Base-by-base conservation (phyloP, 2,888 invertebrate genomes). In the Formica aserva region DNA sequence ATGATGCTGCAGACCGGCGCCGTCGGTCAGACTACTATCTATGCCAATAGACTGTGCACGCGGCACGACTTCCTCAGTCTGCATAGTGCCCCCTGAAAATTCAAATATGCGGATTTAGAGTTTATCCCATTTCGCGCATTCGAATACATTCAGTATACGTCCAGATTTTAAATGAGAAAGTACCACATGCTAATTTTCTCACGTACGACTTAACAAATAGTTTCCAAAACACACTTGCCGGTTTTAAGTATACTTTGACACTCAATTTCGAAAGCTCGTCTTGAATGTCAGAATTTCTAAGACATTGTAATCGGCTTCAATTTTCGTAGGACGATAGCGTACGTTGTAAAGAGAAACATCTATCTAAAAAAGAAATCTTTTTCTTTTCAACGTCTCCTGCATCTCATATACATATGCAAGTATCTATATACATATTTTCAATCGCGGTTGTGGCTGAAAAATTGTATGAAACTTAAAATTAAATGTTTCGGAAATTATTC, bases 31-130 rank as follows among this genome's bases (percentile, higher is more conserved):
- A 84, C 92, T 92, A 83, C 91, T 92, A 89, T 94, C 94, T 93
- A 94, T 92, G 84, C 92, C 92, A 85, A 93, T 91, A 85, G 94
- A 93, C 90, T 93, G 94, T 90, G 94, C 92, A 82, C 94, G 93
- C 91, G 94, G 92, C 93, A 93, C 94, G 92, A 94, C 92, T 93
- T 94, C 95, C 93, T 95, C 94, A 91, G 94, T 95, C 92, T 95
- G 95, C 95, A 95, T 95, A 95, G 94, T 95, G 93, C 94, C 95
- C 94, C 94, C 94, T 94, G 90, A 38, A 89, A 76, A 69, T 52
- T 66, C 3, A 45, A 83, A 45, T 32, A 52, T 71, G 57, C 55
- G 11, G 15, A 11, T 26, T 69, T 22, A n/a, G 41, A 81, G 18
- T 32, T 29, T 32, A 41, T 57, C 15, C 32, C 32, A n/a, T 13